Evolutionary conservation across 1,140 invertebrate species (phyloP), one percentile per base, ranked within the genome.

Genomic region (Lasioglossum albipes): DNA sequence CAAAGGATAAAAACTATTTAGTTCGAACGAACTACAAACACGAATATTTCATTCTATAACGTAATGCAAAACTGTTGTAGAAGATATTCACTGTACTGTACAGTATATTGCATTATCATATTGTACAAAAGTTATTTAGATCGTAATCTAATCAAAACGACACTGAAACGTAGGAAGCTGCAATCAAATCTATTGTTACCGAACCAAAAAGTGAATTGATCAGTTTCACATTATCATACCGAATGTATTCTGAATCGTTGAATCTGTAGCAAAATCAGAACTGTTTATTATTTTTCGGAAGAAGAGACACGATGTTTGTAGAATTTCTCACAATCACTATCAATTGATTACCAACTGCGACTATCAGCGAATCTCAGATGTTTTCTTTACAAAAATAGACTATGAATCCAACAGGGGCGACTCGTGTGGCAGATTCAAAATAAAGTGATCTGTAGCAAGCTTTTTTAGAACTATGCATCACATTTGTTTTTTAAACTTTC

Each of bases 61-160:
- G 9, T 59, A 57, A 22, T 27, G 41, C 22, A 20, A 67, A 54
- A 62, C 12, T 62, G 7, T 31, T 12, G 41, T 62, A 62, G 7
- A 59, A n/a, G 18, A 66, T 27, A 67, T 67, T 59, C 9, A 75
- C 31, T 75, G 31, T 54, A 75, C 49, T 67, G 13, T 59, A 64
- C 64, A n/a, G 64, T 75, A 75, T 52, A 45, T 54, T 67, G 36
- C 66, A 67, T 73, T 75, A 66, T 42, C 57, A 54, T 67, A 66
- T 22, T 75, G 73, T 75, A 75, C 22, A 67, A 12, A 49, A 75
- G 73, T 41, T 75, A 66, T 13, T 36, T 75, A 67, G 45, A 75
- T 75, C 31, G 18, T 64, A 54, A 59, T 73, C n/a, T 52, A 52
- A 66, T 66, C 61, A 64, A 66, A 75, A 54, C 41, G 73, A 72